Base-by-base conservation (phyloP, 2,888 invertebrate species). In the Biston stratarius region DNA sequence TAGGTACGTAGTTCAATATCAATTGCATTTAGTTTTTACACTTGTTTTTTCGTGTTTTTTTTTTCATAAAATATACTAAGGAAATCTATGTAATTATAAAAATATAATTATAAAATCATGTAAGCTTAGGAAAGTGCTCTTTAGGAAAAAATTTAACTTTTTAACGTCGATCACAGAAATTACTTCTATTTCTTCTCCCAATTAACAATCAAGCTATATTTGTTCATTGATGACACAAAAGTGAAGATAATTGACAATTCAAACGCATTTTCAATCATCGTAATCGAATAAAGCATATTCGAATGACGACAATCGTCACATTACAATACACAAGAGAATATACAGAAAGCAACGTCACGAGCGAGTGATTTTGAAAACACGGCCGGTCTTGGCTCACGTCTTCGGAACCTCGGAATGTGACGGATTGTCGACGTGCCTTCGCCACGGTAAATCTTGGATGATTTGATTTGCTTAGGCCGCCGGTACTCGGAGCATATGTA, bases 361-460 rank as follows among this genome's bases (percentile, higher is more conserved):
- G 75, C 78, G 74, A 74, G 79, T 81, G 78, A 85, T 87, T 87
- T 86, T 77, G 76, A 82, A 81, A 86, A 84, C 81, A 79, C 77
- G 67, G 62, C 66, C 69, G 75, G 74, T 78, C 44, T 33, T 49
- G 36, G n/a, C 63, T 64, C 63, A 68, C 63, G 67, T 68, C 62
- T 59, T 75, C 73, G 78, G 77, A 73, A 75, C 70, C 80, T 76
- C 63, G 74, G 74, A 79, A 78, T 82, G 79, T 81, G 80, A 81
- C 74, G 76, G 79, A 79, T 75, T 73, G 79, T 75, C 70, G 72
- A 79, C 77, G 70, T 75, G 75, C 73, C 72, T 72, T 74, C 60
- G 51, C 72, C 73, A 74, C 72, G 64, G 67, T 76, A 77, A 77
- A 76, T 79, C 67, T 70, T 62, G 69, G 55, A 58, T 67, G 62